phyloP scores from a whole-genome alignment of 2,888 invertebrate species.

The Pyrrhosoma nymphula region DNA sequence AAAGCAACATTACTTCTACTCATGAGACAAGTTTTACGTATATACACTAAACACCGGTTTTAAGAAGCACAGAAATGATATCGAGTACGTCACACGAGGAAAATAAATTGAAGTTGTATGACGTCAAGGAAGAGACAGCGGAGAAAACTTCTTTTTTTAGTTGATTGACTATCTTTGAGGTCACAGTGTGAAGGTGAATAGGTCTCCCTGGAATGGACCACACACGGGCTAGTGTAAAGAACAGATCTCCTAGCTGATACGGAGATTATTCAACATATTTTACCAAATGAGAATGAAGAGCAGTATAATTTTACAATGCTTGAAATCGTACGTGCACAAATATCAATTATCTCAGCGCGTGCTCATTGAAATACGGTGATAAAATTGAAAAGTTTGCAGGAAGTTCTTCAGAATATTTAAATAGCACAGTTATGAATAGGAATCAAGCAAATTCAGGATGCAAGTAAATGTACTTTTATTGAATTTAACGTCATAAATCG shows the following conservation, averaged over 20 bases:
- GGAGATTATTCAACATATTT: neutral
- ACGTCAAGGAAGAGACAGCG: neutral
- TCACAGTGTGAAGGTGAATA: neutral
- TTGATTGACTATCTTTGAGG: neutral
- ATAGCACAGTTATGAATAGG: neutral
- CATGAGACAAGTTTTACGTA: conserved; percentile 5
- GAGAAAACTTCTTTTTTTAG: neutral
- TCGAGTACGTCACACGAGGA: neutral
- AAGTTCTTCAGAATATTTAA: neutral
- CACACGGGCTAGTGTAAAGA: neutral
- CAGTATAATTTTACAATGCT: neutral
- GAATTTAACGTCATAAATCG: neutral
- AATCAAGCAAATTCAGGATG: neutral
- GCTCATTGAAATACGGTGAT: neutral
- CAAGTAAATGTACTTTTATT: neutral
- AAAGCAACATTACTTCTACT: conserved; percentile 68
- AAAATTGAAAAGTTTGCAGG: neutral
- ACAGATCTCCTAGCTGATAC: neutral
- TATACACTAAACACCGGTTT: conserved; percentile 37
- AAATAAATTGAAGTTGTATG: conserved; percentile 29
- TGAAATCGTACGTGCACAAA: neutral
- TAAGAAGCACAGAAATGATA: conserved; percentile 34
- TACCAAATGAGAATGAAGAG: neutral
- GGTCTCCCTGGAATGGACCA: neutral
- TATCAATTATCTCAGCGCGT: neutral